Percentiles rank a stretch among this genome's conserved stretches.
phyloP scores from a whole-genome alignment of 2,113 vertebrate species.

The Campylomormyrus tamandua region DNA sequence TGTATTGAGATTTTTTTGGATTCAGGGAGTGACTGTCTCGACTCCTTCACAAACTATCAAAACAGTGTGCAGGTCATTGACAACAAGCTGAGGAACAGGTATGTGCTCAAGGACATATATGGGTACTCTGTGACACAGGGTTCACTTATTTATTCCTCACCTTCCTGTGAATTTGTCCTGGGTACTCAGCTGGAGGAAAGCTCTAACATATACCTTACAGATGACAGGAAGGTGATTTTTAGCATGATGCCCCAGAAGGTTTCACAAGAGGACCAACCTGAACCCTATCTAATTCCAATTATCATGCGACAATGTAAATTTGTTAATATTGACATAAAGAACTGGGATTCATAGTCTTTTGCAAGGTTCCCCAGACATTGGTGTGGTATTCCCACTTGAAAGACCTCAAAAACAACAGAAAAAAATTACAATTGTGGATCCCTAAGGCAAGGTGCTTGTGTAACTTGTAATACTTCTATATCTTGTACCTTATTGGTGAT shows the following conservation, averaged over 20 bases:
- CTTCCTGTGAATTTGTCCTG: background rate
- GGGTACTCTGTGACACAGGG: background rate
- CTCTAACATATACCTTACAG: background rate
- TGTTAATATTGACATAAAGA: background rate
- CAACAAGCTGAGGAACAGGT: background rate
- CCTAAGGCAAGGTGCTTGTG: background rate
- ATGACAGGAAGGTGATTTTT: too few species aligned
- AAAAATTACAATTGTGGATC: background rate
- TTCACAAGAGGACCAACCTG: background rate
- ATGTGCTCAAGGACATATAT: background rate
- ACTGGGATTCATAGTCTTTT: background rate
- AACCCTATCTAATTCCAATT: background rate
- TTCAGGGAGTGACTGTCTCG: background rate
- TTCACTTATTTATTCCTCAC: background rate
- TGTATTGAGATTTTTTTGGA: background rate
- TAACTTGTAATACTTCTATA: background rate
- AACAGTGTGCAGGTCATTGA: background rate
- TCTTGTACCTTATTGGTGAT: background rate
- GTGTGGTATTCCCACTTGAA: background rate
- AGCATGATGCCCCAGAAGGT: too few species aligned
- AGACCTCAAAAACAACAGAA: background rate
- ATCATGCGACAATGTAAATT: background rate
- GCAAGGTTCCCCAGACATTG: background rate
- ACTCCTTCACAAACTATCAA: background rate
- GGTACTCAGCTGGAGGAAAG: background rate